Evolutionary conservation across 1,140 invertebrate genomes (phyloP), one percentile per base, ranked within the genome.

Genomic region (Rhopalosiphum padi): DNA sequence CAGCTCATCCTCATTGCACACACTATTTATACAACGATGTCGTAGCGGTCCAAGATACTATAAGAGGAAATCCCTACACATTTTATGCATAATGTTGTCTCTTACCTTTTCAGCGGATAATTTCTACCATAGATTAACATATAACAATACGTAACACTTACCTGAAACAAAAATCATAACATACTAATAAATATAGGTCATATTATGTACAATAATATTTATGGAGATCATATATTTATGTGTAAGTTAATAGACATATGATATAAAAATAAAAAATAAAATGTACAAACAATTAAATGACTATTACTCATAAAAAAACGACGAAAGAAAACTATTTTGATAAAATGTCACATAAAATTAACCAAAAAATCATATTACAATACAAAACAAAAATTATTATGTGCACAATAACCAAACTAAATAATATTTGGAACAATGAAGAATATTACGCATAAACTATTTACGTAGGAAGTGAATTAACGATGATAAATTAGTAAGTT

Each of bases 131-230:
- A 30, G 35, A 55, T 86, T 93, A 93, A 82, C 25, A 55, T 41
- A 92, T 25, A 92, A 51, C 46, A 48, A 41, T 83, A 86, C 25
- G 82, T 93, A 43, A 85, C 8, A 21, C 91, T 93, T 93, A 93
- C 91, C 91, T 93, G 35, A 41, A 93, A 93, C 91, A 85, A 93
- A 93, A 93, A 93, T 22, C 35, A 51, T 11, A 93, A 83, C 18
- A 41, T n/a, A 55, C 5, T 55, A 55, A 51, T 51, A 93, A 85
- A 1, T 86, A 93, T 43, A 86, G 25, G 55, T 18, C 11, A 37
- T 51, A 85, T 35, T 30, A 41, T 85, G 1, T 18, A 46, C 22
- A 85, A 43, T 43, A 11, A 51, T 35, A 60, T 60, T 60, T 5
- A n/a, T 5, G 1, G 15, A 18, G 11, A 68, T 68, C 3, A 68